phyloP scores from a whole-genome alignment of 2,888 invertebrate genomes.

The Drosophila kambysellisi region DNA sequence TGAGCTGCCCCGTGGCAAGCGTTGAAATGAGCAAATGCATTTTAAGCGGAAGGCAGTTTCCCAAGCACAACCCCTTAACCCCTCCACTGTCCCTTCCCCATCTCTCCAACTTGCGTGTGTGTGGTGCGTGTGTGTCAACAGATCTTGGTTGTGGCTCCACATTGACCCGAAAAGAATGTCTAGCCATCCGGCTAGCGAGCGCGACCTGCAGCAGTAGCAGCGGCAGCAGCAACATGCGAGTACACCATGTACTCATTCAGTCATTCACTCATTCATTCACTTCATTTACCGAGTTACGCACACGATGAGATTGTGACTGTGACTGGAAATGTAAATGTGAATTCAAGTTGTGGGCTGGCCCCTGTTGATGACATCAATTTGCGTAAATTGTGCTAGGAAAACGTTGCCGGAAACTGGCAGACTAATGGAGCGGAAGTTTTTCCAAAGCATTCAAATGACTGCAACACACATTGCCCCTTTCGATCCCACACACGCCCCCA shows the following conservation, averaged over 20 bases:
- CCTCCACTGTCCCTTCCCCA: neutral
- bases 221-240: conserved; percentile 39
- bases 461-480: conserved; percentile 20
- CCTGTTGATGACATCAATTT: conserved; percentile 82
- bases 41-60: conserved; percentile 47
- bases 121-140: conserved; percentile 60
- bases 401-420: conserved; percentile 82
- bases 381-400: conserved; percentile 82
- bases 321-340: conserved; percentile 25
- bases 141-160: conserved; percentile 49
- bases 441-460: conserved; percentile 78
- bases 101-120: neutral
- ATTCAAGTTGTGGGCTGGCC: conserved; percentile 42
- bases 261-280: conserved; percentile 50
- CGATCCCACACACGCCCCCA: neutral
- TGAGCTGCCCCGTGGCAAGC: conserved; percentile 22
- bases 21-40: conserved; percentile 62
- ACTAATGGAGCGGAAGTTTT: conserved; percentile 83
- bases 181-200: conserved; percentile 61
- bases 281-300: conserved; percentile 76
- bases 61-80: conserved; percentile 11
- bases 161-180: conserved; percentile 67
- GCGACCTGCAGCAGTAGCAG: conserved; percentile 37
- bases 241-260: conserved; percentile 44
- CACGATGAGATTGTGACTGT: conserved; percentile 35